Evolutionary conservation across 2,888 invertebrate species (phyloP), one percentile per base, ranked within the genome.

Genomic region (Epiblema foenella): DNA sequence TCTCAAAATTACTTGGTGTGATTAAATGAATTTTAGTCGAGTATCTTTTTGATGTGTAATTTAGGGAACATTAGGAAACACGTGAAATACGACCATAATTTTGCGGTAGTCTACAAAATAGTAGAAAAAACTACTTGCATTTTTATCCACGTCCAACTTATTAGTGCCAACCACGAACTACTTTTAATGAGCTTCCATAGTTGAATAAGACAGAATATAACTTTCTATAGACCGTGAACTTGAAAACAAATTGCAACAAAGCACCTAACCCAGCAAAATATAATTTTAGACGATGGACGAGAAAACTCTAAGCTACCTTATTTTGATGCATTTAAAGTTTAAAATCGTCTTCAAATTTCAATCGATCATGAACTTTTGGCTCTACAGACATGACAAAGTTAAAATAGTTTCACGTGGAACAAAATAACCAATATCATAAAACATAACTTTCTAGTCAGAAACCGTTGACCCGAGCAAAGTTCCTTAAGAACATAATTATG

Each of bases 371-470:
- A 42, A 42, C 42, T 42, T 42, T 8, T 46, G 12, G 46, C 4
- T n/a, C 8, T n/a, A 46, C 0, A 0, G n/a, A 33, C 11, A 37
- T 37, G 2, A 37, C 15, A 33, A 29, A n/a, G n/a, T n/a, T n/a
- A n/a, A n/a, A 57, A 51, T 51, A 18, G 15, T 63, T 46, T 11
- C 24, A n/a, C 59, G 46, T 46, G 42, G 56, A 68, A 63, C 62
- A 56, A 62, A 60, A 56, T 10, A 69, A 63, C 54, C 24, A 57
- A 56, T 64, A 69, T 58, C 64, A 59, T 69, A 65, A 69, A 69
- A 69, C 2, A 9, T 9, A 56, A 46, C 39, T 63, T 17, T 33
- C 18, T 15, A 33, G 52, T 52, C 33, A 17, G 29, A 39, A 51
- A 60, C 56, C 54, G 33, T 46, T 49, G 58, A 51, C 54, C 20